Evolutionary conservation across 2,888 invertebrate genomes (phyloP), one percentile per base, ranked within the genome.

Genomic region (Hirtodrosophila alboralis): DNA sequence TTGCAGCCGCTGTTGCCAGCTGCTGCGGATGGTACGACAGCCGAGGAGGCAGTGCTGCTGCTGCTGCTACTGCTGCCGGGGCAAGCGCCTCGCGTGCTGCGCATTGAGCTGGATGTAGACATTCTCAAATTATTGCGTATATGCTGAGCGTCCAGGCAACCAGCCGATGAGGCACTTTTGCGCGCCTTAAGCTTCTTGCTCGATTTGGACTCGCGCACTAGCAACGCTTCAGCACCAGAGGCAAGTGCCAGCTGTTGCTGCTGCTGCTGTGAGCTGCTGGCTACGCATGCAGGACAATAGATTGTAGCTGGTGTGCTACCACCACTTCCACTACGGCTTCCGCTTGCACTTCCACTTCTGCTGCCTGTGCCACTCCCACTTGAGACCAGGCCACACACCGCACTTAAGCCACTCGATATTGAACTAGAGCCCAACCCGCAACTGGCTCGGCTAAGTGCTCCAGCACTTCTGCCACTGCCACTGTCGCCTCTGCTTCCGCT

Each of bases 31-130:
- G 53, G 31, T 10, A 71, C 47, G 0, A 45, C 33, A 2, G 45
- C 59, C 2, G 62, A 47, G 3, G 72, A 47, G 4, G 53, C 37
- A 30, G 34, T 31, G 49, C 58, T 40, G 48, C 62, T 49, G 52
- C 58, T 51, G 49, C 58, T 62, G 38, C 40, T 40, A 26, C 45
- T 18, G 34, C 53, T 34, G 7, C 14, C 45, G 12, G 38, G 38
- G 13, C 47, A 37, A 3, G 21, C 9, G 23, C 49, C 51, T 30
- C 75, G 75, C 3, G 67, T 64, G 53, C 81, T 72, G 6, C 79
- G 60, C 85, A 84, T 81, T 0, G 79, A 79, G 16, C 75, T 81
- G 1, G 79, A 84, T 28, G 79, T 84, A 26, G 79, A 84, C 79
- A 84, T 84, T 33, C 44, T 72, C 1, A 84, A 57, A 43, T 75